These are phyloP conservation scores for Drosophila tsacasi DNA, from an alignment of 1,140 invertebrate genomes.

Conservation along the genomic window DNA sequence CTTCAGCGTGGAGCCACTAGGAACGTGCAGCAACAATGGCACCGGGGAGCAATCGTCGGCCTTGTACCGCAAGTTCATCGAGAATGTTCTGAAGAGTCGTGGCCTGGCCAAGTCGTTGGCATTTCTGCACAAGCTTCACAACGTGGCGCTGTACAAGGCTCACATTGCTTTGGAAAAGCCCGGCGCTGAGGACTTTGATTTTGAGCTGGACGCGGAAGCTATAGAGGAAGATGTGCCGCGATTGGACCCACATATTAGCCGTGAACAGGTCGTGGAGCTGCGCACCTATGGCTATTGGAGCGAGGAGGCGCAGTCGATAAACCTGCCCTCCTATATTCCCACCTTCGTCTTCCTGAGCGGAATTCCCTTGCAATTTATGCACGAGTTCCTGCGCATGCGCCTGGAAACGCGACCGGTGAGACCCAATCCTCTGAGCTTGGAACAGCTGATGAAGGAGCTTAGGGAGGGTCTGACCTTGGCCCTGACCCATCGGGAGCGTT, in stretches of 20 bases:
- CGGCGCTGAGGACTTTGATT: conserved; percentile 65
- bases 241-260: conserved; percentile 78
- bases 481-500: conserved; percentile 91
- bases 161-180: conserved; percentile 89
- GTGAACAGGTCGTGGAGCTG: conserved; percentile 78
- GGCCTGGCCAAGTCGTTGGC: conserved; percentile 92
- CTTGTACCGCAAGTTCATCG: conserved; percentile 90
- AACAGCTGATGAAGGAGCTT: conserved; percentile 94
- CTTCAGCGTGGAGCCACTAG: conserved; percentile 78
- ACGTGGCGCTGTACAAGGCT: conserved; percentile 89
- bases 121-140: conserved; percentile 90
- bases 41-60: conserved; percentile 71
- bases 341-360: conserved; percentile 94
- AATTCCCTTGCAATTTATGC: conserved; percentile 93
- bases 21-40: conserved; percentile 64
- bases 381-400: conserved; percentile 94
- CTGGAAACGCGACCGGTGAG: conserved; percentile 93
- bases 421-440: conserved; percentile 93
- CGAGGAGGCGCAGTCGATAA: conserved; percentile 90
- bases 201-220: conserved; percentile 68
- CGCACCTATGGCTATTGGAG: conserved; percentile 91
- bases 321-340: conserved; percentile 92
- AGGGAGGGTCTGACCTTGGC: conserved; percentile 93
- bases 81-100: conserved; percentile 94
- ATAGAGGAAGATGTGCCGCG: conserved; percentile 85